A percentile compares a stretch with the other conserved stretches of the same genome.
Conservation (phyloP, 2,113 vertebrate genomes). For the Thryonomys swinderianus region DNA sequence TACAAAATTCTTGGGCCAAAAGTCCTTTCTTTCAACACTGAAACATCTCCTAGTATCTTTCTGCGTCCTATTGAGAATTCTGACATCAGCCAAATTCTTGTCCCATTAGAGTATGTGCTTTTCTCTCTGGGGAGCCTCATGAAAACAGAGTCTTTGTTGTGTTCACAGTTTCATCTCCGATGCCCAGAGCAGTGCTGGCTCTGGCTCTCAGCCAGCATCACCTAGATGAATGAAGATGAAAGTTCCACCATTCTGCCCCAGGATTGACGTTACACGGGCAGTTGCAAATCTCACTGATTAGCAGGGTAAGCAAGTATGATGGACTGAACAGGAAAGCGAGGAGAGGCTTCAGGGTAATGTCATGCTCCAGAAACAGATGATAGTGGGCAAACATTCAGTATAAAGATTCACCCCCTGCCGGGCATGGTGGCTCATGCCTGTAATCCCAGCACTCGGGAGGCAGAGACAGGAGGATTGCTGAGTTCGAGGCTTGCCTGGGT, state of each 20-base stretch:
- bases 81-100: neutral
- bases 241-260: neutral
- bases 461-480: too few species aligned
- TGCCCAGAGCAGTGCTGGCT: neutral
- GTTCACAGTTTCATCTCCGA: neutral
- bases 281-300: neutral
- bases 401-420: neutral
- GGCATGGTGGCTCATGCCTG: too few species aligned
- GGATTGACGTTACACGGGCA: neutral
- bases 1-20: neutral
- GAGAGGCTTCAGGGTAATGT: neutral
- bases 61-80: neutral
- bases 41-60: neutral
- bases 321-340: neutral
- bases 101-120: neutral
- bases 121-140: neutral
- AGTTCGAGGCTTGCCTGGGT: too few species aligned
- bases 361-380: neutral
- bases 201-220: neutral
- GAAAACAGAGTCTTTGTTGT: neutral
- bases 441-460: too few species aligned
- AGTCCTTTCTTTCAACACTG: neutral
- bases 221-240: neutral
- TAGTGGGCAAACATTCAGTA: neutral
- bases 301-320: neutral